These are phyloP conservation scores for Cephalopholis sonnerati DNA, from an alignment of 2,113 vertebrate species.

Conservation along the genomic window DNA sequence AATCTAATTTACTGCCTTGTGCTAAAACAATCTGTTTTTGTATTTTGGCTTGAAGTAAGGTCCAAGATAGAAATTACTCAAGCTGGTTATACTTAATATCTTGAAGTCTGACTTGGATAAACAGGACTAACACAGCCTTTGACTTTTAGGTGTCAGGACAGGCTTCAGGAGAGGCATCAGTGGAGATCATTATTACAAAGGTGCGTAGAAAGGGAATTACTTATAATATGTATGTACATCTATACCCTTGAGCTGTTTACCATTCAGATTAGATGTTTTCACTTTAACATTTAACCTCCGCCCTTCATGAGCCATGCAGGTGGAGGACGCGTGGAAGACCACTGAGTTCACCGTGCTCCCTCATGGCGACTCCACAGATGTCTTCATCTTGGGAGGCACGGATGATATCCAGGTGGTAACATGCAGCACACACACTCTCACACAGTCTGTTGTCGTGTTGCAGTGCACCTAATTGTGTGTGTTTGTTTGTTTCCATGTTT, in stretches of 20 bases:
- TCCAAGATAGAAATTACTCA: background rate
- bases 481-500: slow-evolving; percentile 30
- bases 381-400: slow-evolving; percentile 89
- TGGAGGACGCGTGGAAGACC: slow-evolving; percentile 88
- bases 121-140: slow-evolving; percentile 18
- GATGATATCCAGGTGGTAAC: slow-evolving; percentile 88
- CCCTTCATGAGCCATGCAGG: slow-evolving; percentile 63
- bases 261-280: background rate
- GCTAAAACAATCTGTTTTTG: background rate
- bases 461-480: background rate
- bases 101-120: background rate
- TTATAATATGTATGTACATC: background rate
- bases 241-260: background rate
- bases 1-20: background rate
- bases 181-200: slow-evolving; percentile 88
- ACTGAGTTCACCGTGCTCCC: slow-evolving; percentile 86
- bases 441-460: background rate
- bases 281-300: background rate
- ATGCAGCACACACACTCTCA: background rate
- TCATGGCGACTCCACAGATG: slow-evolving; percentile 86
- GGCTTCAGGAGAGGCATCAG: slow-evolving; percentile 88
- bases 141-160: slow-evolving; percentile 85
- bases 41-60: background rate
- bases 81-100: background rate
- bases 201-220: slow-evolving; percentile 61